Percentiles rank a stretch among this genome's conserved stretches.
Evolutionary conservation across 2,797 vertebrate genomes (phyloP).

Genomic region (Limosa lapponica): DNA sequence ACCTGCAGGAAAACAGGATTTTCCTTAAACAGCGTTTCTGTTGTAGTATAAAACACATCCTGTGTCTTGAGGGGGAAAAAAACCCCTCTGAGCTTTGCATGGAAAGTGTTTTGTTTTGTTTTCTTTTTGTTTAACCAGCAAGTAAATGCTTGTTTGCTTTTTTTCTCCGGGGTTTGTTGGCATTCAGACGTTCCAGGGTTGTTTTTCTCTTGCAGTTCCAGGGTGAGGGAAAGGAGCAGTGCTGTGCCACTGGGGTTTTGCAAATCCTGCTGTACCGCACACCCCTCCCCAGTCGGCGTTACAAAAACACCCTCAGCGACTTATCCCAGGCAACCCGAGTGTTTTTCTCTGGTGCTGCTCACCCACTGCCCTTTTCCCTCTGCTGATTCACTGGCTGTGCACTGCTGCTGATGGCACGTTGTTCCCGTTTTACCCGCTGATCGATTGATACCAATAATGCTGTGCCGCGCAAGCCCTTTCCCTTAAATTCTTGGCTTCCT

Average conservation of each 20-base stretch:
- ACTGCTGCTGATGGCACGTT: not conserved
- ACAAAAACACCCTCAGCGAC: not conserved
- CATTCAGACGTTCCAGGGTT: not conserved
- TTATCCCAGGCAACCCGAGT: not conserved
- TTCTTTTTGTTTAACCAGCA: not conserved
- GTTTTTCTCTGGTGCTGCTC: not conserved
- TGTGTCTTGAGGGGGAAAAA: not conserved
- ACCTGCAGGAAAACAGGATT: slow-evolving; percentile 19
- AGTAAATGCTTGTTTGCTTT: not conserved
- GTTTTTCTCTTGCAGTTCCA: not conserved
- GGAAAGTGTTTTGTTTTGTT: not conserved
- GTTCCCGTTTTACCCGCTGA: not conserved
- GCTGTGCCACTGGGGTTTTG: not conserved
- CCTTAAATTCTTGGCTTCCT: slow-evolving; percentile 23
- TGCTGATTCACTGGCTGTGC: not conserved
- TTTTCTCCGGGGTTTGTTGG: slow-evolving; percentile 2
- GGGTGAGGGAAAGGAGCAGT: not conserved
- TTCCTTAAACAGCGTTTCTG: not conserved
- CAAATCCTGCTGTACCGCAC: not conserved
- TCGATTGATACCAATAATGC: not conserved
- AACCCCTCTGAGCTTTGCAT: not conserved
- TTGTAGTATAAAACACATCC: not conserved
- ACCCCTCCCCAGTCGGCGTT: not conserved
- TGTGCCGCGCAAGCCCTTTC: not conserved
- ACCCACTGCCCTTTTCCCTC: not conserved